phyloP scores from a whole-genome alignment of 1,140 invertebrate genomes.

The Drosophila watanabei region DNA sequence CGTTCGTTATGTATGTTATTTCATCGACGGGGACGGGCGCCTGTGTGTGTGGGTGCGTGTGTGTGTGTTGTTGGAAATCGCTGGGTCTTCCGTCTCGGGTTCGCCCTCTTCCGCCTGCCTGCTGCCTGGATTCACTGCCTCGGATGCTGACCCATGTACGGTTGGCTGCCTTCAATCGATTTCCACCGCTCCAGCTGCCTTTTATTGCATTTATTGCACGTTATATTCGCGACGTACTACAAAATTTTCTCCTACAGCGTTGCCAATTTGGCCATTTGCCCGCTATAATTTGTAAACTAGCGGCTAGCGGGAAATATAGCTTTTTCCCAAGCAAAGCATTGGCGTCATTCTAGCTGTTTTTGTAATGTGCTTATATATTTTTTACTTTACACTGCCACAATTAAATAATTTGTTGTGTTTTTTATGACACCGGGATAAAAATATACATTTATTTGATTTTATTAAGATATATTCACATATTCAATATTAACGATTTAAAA shows the following conservation, averaged over 20 bases:
- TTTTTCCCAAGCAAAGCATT: no score
- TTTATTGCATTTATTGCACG: constrained; percentile 71
- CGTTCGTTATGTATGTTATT: constrained; percentile 80
- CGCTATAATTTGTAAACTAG: no score
- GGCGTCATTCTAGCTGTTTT: no score
- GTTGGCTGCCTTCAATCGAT: constrained; percentile 58
- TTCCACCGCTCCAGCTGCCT: constrained; percentile 45
- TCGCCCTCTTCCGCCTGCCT: constrained; percentile 30
- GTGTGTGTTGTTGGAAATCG: constrained; percentile 50
- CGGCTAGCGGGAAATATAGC: no score
- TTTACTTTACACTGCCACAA: no score
- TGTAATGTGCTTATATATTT: no score
- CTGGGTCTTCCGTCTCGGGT: constrained; percentile 15
- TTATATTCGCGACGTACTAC: constrained; percentile 60
- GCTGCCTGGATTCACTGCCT: constrained; percentile 50
- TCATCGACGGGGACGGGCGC: constrained; percentile 64
- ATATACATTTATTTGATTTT: no score
- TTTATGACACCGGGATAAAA: no score
- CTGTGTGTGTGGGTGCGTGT: constrained; percentile 39
- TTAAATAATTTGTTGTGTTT: no score
- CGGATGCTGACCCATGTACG: constrained; percentile 58
- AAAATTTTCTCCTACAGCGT: constrained; percentile 55
- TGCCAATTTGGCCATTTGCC: no score
- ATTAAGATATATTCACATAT: no score
- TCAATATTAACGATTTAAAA: no score